phyloP scores from a whole-genome alignment of 2,888 invertebrate species.

The Drosophila kanekoi region DNA sequence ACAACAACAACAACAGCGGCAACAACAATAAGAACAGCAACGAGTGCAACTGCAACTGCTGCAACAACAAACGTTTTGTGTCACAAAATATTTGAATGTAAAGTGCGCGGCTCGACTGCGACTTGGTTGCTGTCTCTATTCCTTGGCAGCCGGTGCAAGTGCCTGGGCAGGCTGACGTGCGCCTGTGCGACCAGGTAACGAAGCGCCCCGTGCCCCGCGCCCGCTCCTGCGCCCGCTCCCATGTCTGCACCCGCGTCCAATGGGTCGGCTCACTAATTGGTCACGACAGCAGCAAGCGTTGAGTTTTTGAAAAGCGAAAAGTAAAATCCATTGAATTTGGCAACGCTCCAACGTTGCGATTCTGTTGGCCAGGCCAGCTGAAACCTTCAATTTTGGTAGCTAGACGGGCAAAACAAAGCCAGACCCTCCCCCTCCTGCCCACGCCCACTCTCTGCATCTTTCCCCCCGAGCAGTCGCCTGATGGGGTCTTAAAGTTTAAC shows the following conservation, averaged over 20 bases:
- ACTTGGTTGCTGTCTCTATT: constrained; percentile 70
- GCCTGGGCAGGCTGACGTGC: constrained; percentile 62
- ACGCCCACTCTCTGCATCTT: not conserved
- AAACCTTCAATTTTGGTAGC: constrained; percentile 78
- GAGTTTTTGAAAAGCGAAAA: constrained; percentile 73
- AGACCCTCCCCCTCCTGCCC: constrained; percentile 1
- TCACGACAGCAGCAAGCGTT: constrained; percentile 71
- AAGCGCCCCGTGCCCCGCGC: constrained; percentile 20
- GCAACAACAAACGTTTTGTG: constrained; percentile 69
- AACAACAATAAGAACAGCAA: not conserved
- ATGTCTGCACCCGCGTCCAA: constrained; percentile 33
- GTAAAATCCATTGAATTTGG: constrained; percentile 79
- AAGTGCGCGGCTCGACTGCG: constrained; percentile 58
- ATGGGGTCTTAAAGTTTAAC: constrained; percentile 74
- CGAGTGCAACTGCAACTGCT: constrained; percentile 28
- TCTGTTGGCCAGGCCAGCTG: constrained; percentile 51
- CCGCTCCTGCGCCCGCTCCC: constrained; percentile 10
- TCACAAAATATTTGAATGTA: constrained; percentile 80
- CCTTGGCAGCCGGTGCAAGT: constrained; percentile 54
- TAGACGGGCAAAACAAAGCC: constrained; percentile 52
- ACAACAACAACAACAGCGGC: constrained; percentile 17
- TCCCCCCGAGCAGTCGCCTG: constrained; percentile 18
- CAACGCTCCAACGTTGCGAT: constrained; percentile 59
- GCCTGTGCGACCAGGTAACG: constrained; percentile 63
- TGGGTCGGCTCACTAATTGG: constrained; percentile 73